A percentile compares a stretch with the other conserved stretches of the same genome.
phyloP scores from a whole-genome alignment of 2,888 invertebrate genomes.

The Bhutanitis thaidina region DNA sequence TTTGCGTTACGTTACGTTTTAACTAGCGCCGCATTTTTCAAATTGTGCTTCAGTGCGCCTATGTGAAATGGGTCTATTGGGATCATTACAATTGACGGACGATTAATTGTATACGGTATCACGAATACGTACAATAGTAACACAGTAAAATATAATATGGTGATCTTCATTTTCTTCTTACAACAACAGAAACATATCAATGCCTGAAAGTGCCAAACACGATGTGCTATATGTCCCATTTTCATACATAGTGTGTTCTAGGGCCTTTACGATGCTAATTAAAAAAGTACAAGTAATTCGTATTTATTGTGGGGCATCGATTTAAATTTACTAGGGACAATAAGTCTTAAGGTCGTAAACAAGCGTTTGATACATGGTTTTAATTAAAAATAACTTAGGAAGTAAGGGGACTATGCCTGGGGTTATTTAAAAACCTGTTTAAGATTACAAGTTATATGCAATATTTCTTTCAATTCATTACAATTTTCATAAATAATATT shows the following conservation, averaged over 20 bases:
- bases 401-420: background rate
- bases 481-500: too few relatives aligned
- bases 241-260: background rate
- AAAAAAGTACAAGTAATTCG: slow-evolving; percentile 11
- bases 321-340: slow-evolving; percentile 5
- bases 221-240: slow-evolving; percentile 3
- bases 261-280: background rate
- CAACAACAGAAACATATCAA: slow-evolving; percentile 7
- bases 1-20: slow-evolving; percentile 34
- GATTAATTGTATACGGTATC: too few relatives aligned
- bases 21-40: background rate
- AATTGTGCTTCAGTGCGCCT: background rate
- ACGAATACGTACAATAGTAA: too few relatives aligned
- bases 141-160: too few relatives aligned
- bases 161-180: background rate
- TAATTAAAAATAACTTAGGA: background rate
- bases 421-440: too few relatives aligned
- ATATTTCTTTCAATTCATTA: too few relatives aligned
- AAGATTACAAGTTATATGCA: too few relatives aligned
- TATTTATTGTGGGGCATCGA: slow-evolving; percentile 1
- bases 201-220: slow-evolving; percentile 3
- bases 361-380: background rate
- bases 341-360: background rate
- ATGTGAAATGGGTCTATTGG: slow-evolving; percentile 51
- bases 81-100: background rate